phyloP scores from a whole-genome alignment of 2,888 invertebrate species.

The Scelioninae gen. 2 region DNA sequence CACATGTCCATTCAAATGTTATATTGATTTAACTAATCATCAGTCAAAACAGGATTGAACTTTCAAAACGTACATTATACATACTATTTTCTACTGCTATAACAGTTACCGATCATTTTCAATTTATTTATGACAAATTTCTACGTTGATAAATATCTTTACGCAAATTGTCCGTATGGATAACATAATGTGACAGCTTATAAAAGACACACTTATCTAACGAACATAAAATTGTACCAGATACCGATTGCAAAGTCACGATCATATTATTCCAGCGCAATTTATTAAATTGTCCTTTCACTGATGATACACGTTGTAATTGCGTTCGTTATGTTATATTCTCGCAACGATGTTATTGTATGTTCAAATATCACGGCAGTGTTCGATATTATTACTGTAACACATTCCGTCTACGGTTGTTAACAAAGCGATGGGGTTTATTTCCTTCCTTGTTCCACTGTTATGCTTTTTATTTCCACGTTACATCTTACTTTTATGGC shows the following conservation, averaged over 20 bases:
- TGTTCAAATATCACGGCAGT: constrained; percentile 2
- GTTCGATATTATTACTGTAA: constrained; percentile 13
- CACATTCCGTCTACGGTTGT: neutral
- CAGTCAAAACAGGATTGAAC: too few relatives aligned
- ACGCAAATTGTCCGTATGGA: too few relatives aligned
- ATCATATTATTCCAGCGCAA: constrained; percentile 11
- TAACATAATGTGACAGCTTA: too few relatives aligned
- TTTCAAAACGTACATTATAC: too few relatives aligned
- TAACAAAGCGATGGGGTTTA: constrained; percentile 2
- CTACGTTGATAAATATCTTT: too few relatives aligned
- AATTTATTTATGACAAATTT: too few relatives aligned
- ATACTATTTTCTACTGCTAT: too few relatives aligned
- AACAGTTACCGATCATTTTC: too few relatives aligned
- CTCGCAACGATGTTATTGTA: neutral
- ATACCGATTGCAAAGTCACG: constrained; percentile 1
- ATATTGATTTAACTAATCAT: too few relatives aligned
- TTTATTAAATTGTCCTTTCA: constrained; percentile 13
- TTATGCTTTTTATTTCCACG: constrained; percentile 20
- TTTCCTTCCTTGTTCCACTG: constrained; percentile 1
- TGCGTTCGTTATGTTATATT: constrained; percentile 28
- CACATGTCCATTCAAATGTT: too few relatives aligned
- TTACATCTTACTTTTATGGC: constrained; percentile 31
- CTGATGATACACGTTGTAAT: neutral
- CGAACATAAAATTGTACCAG: constrained; percentile 27
- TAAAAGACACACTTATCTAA: constrained; percentile 16